Conservation (phyloP, 92 coral and sea anemone genomes). For the Anthopleura xanthogrammica region DNA sequence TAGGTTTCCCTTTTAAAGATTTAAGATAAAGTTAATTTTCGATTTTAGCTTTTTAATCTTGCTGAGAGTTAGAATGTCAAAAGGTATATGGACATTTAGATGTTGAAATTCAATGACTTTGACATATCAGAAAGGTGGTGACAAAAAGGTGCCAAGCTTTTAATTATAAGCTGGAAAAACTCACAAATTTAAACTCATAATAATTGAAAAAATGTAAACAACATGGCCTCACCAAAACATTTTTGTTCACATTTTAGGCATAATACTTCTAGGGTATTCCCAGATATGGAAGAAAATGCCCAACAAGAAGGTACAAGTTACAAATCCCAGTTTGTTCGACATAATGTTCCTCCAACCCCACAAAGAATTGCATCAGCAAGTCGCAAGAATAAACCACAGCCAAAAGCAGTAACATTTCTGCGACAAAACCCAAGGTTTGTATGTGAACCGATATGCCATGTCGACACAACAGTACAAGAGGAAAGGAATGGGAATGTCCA, state of each 20-base stretch:
- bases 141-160: too few species aligned
- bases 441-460: slow-evolving; percentile 95
- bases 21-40: neutral
- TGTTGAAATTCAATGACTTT: neutral
- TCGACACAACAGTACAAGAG: slow-evolving; percentile 52
- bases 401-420: slow-evolving; percentile 81
- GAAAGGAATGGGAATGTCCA: slow-evolving; percentile 34
- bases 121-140: too few species aligned
- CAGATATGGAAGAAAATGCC: slow-evolving; percentile 51
- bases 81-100: neutral
- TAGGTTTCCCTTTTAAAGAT: neutral
- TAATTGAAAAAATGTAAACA: neutral
- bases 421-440: slow-evolving; percentile 87
- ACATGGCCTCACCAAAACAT: neutral
- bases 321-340: slow-evolving; percentile 68
- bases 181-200: neutral
- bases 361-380: slow-evolving; percentile 63
- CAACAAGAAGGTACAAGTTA: slow-evolving; percentile 65
- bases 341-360: slow-evolving; percentile 70
- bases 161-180: too few species aligned
- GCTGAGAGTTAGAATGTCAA: neutral
- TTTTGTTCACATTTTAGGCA: slow-evolving; percentile 47
- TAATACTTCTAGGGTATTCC: slow-evolving; percentile 80
- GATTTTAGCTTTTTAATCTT: neutral
- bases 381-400: slow-evolving; percentile 93